Evolutionary conservation across 2,113 vertebrate genomes (phyloP).

Genomic region (Cynoglossus semilaevis): DNA sequence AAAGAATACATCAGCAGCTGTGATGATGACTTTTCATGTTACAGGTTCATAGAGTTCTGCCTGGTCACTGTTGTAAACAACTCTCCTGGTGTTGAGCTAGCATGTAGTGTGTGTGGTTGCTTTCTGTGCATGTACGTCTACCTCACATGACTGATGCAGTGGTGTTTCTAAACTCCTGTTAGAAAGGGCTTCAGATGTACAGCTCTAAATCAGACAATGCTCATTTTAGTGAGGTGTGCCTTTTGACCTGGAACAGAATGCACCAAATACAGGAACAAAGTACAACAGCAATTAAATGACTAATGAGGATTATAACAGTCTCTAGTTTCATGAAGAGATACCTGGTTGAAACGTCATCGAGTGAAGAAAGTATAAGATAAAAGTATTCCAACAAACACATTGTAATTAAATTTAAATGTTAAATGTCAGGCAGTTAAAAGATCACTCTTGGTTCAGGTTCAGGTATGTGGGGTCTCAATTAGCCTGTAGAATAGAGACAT

Average conservation of each 20-base stretch:
- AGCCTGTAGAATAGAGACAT: slow-evolving; percentile 59
- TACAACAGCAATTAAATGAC: neutral
- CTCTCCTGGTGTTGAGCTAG: too few relatives aligned
- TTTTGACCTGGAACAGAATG: neutral
- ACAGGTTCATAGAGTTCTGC: too few relatives aligned
- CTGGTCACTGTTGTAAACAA: too few relatives aligned
- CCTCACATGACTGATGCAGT: too few relatives aligned
- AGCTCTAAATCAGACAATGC: too few relatives aligned
- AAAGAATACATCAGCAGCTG: too few relatives aligned
- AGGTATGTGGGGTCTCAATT: slow-evolving; percentile 51
- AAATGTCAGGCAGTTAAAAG: slow-evolving; percentile 31
- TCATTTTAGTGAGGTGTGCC: neutral
- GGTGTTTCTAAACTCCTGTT: too few relatives aligned
- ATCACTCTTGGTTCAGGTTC: slow-evolving; percentile 39
- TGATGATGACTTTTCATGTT: too few relatives aligned
- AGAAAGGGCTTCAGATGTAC: too few relatives aligned
- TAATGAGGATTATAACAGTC: neutral
- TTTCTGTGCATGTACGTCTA: too few relatives aligned
- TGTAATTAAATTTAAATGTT: neutral
- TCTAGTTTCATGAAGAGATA: neutral
- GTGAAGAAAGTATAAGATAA: neutral
- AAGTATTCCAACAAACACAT: too few relatives aligned
- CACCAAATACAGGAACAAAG: neutral
- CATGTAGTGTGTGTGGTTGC: too few relatives aligned
- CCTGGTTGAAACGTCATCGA: neutral